These are phyloP conservation scores for Alcis repandata DNA, from an alignment of 2,888 invertebrate species.

Conservation along the genomic window DNA sequence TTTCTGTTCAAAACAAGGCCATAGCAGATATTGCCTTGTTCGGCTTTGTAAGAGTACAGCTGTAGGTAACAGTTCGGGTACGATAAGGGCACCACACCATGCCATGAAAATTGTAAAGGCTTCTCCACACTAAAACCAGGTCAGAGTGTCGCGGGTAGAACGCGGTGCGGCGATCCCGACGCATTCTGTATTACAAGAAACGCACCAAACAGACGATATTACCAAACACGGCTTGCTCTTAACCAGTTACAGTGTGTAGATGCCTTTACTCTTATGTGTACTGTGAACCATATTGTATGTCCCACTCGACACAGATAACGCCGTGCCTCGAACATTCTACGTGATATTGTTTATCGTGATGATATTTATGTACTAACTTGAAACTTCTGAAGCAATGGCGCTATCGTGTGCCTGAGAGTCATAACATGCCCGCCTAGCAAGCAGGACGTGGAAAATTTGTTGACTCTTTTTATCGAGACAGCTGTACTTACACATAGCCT, in stretches of 20 bases:
- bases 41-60: slow-evolving; percentile 1
- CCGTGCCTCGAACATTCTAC: slow-evolving; percentile 17
- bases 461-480: no score
- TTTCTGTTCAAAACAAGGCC: background rate
- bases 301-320: slow-evolving; percentile 16
- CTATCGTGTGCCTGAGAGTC: background rate
- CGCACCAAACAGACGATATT: no score
- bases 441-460: no score
- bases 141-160: background rate
- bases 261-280: slow-evolving; percentile 12
- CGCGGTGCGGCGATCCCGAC: background rate
- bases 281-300: slow-evolving; percentile 17
- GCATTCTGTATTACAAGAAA: no score
- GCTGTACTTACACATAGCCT: no score
- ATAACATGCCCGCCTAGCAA: no score
- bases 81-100: slow-evolving; percentile 8
- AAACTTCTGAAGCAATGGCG: background rate
- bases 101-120: slow-evolving; percentile 5
- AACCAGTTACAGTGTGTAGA: background rate
- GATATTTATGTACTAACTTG: slow-evolving; percentile 10
- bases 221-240: background rate
- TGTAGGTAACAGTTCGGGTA: slow-evolving; percentile 8
- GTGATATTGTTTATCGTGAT: slow-evolving; percentile 16
- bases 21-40: slow-evolving; percentile 7
- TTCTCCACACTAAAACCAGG: background rate